A percentile compares a stretch with the other conserved stretches of the same genome.
Evolutionary conservation across 2,888 invertebrate genomes (phyloP).

Genomic region (Empis stercorea): DNA sequence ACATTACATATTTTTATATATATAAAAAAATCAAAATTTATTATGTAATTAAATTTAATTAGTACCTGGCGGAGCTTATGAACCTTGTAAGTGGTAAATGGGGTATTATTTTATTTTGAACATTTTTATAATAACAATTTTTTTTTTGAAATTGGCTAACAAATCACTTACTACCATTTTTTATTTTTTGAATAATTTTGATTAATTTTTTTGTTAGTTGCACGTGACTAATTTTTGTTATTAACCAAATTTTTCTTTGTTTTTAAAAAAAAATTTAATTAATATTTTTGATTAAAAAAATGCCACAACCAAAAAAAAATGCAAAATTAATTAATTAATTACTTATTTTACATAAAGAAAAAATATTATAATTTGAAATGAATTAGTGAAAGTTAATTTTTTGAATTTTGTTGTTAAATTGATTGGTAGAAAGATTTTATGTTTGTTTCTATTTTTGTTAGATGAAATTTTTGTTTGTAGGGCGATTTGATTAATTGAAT

Average conservation of each 20-base stretch:
- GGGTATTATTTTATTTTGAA: slow-evolving; percentile 28
- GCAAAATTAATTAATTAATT: too few relatives aligned
- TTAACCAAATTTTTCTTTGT: not conserved
- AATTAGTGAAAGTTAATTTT: too few relatives aligned
- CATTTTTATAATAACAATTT: slow-evolving; percentile 15
- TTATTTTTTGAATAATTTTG: slow-evolving; percentile 1
- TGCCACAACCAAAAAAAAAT: too few relatives aligned
- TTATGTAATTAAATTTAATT: slow-evolving; percentile 9
- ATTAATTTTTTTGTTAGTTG: slow-evolving; percentile 1
- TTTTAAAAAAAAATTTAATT: slow-evolving; percentile 1
- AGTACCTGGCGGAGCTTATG: slow-evolving; percentile 36
- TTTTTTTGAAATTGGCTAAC: slow-evolving; percentile 13
- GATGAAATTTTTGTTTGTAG: too few relatives aligned
- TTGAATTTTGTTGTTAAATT: too few relatives aligned
- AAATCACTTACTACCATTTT: slow-evolving; percentile 6
- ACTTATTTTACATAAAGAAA: too few relatives aligned
- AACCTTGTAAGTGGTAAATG: slow-evolving; percentile 36
- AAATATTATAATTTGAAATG: too few relatives aligned
- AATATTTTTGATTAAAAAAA: too few relatives aligned
- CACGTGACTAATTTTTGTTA: not conserved
- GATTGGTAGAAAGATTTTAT: too few relatives aligned
- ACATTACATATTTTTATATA: not conserved
- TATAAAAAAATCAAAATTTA: too few relatives aligned
- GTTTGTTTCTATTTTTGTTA: too few relatives aligned
- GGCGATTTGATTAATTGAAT: too few relatives aligned